Evolutionary conservation across 2,113 vertebrate species (phyloP), one percentile per base, ranked within the genome.

Genomic region (Egretta garzetta): DNA sequence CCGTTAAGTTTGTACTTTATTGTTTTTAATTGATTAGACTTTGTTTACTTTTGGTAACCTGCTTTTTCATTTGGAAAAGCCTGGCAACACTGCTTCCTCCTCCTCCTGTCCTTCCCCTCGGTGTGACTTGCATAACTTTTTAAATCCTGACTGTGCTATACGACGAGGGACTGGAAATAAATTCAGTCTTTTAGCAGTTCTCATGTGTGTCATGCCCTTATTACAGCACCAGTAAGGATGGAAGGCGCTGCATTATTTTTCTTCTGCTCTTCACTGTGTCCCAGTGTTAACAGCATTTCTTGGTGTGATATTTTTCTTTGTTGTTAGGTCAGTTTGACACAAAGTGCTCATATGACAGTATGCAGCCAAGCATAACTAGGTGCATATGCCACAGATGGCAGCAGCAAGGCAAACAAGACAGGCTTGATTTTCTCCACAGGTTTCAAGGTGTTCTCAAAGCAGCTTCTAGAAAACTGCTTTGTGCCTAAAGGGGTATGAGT

Each of bases 251-350:
- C 14, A 33, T 88, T 85, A 33, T 87, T 96, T 95, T 96, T 84
- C 49, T 53, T 70, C 41, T n/a, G 55, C 70, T 91, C 26, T 96
- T 90, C 89, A 74, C 20, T 71, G 67, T 53, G 35, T 86, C 28
- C 63, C 33, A 18, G 53, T 72, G 70, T 76, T 96, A 96, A 72
- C 84, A 96, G 62, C 45, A 20, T 93, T 94, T 74, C 86, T 66
- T 60, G 62, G 26, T 89, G 77, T 80, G 77, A 73, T 83, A 43
- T 93, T 96, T 97, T 82, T 73, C 58, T 87, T 95, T 91, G 62
- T 70, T 91, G 49, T 91, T 91, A 91, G 94, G 95, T 96, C 94
- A 94, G 74, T 91, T 94, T 96, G 94, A 91, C 91, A 95, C 77
- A 74, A 59, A 88, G 83, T 67, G 53, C 63, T 94, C 77, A 18